Evolutionary conservation across 2,888 invertebrate genomes (phyloP).

Genomic region (Acrobasis suavella): DNA sequence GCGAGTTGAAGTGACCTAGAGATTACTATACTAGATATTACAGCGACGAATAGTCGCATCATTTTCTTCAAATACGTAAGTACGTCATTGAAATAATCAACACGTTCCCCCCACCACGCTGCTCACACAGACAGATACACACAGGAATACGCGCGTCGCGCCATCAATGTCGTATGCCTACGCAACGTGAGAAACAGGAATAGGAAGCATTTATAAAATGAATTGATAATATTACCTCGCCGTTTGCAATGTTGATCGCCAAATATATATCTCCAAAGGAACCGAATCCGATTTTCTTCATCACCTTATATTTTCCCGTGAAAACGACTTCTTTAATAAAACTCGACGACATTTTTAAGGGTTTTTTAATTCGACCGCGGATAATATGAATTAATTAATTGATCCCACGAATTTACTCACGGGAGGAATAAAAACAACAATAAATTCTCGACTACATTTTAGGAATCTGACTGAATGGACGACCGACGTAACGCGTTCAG

Average conservation of each 20-base stretch:
- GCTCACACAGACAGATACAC: conserved; percentile 4
- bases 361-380: conserved; percentile 45
- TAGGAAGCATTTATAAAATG: conserved; percentile 28
- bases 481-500: conserved; percentile 35
- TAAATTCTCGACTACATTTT: conserved; percentile 64
- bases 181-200: conserved; percentile 34
- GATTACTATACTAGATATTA: conserved; percentile 38
- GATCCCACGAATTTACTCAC: conserved; percentile 59
- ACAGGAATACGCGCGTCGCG: conserved; percentile 36
- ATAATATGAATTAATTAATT: conserved; percentile 45
- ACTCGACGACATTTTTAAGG: conserved; percentile 46
- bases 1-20: conserved; percentile 27
- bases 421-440: conserved; percentile 56
- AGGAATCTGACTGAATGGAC: conserved; percentile 39
- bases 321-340: conserved; percentile 88
- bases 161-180: conserved; percentile 39
- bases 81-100: conserved; percentile 52
- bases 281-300: conserved; percentile 98
- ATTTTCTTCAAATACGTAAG: conserved; percentile 39
- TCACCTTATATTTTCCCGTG: conserved; percentile 96
- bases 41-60: conserved; percentile 33
- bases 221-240: conserved; percentile 85
- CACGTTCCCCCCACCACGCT: conserved; percentile 45
- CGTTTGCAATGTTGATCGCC: conserved; percentile 94
- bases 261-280: conserved; percentile 99